Evolutionary conservation across 2,797 vertebrate species (phyloP).

Genomic region (Coreius guichenoti): DNA sequence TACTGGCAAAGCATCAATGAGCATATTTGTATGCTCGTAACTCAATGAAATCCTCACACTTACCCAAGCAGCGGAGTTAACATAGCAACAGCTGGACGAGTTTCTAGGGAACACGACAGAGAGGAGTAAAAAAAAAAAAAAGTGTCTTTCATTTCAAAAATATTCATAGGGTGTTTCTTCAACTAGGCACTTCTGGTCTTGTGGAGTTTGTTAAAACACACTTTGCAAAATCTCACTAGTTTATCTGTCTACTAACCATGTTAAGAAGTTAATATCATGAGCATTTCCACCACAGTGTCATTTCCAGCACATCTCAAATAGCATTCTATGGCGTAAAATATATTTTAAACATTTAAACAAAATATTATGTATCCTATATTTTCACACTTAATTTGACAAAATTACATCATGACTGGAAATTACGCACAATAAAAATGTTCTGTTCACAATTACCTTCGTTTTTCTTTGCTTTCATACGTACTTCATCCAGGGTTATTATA

Average conservation of each 20-base stretch:
- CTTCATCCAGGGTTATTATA: neutral
- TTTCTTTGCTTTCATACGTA: neutral
- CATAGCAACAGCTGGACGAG: conserved; percentile 33
- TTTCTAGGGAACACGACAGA: conserved; percentile 19
- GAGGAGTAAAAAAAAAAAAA: neutral
- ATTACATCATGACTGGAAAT: neutral
- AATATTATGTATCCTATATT: conserved; percentile 66
- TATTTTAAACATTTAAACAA: conserved; percentile 7
- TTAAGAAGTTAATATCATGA: neutral
- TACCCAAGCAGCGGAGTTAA: conserved; percentile 15
- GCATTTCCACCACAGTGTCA: neutral
- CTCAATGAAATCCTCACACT: conserved; percentile 38
- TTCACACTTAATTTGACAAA: conserved; percentile 4
- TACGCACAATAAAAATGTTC: neutral
- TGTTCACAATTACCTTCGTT: neutral
- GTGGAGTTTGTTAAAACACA: neutral
- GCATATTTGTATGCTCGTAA: conserved; percentile 21
- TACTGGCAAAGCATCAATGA: conserved; percentile 47
- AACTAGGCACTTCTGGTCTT: neutral
- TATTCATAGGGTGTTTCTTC: neutral
- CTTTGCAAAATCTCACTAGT: neutral
- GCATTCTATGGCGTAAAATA: neutral
- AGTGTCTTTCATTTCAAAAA: neutral
- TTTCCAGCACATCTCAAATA: conserved; percentile 11
- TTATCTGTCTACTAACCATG: neutral